A percentile compares a stretch with the other conserved stretches of the same genome.
phyloP scores from a whole-genome alignment of 2,888 invertebrate genomes.

The Meteorus colon region DNA sequence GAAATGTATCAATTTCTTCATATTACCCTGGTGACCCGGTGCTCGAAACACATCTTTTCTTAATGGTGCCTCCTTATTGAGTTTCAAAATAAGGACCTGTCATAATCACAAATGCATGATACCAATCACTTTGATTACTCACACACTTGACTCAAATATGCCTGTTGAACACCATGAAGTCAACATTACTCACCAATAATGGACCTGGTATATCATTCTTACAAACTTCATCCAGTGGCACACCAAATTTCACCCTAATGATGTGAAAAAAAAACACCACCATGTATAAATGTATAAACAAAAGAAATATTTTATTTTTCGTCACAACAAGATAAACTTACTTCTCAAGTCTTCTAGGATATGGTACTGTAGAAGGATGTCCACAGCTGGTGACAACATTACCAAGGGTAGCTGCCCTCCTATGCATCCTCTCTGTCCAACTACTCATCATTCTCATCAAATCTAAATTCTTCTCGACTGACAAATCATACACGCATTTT shows the following conservation, averaged over 20 bases:
- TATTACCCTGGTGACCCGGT: conserved; percentile 94
- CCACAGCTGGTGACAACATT: conserved; percentile 94
- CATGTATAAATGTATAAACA: not conserved
- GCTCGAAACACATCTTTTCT: conserved; percentile 96
- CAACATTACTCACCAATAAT: conserved; percentile 81
- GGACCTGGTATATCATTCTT: conserved; percentile 97
- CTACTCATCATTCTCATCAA: conserved; percentile 81
- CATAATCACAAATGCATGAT: conserved; percentile 52
- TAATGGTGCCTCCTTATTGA: conserved; percentile 95
- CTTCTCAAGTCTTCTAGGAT: conserved; percentile 89
- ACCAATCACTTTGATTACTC: conserved; percentile 8
- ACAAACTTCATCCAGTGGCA: conserved; percentile 92
- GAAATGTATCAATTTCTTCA: conserved; percentile 94
- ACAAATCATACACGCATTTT: conserved; percentile 26
- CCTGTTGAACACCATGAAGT: not conserved
- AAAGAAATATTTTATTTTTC: not conserved
- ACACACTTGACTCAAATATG: not conserved
- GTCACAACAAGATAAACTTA: conserved; percentile 47
- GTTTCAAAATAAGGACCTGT: conserved; percentile 90
- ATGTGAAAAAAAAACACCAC: conserved; percentile 38
- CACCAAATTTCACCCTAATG: conserved; percentile 92
- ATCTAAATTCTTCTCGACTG: not conserved
- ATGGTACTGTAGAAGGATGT: conserved; percentile 83
- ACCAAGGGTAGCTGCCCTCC: conserved; percentile 91
- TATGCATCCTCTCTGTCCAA: conserved; percentile 94